These are phyloP conservation scores for Carcina quercana DNA, from an alignment of 2,888 invertebrate species.

Conservation along the genomic window DNA sequence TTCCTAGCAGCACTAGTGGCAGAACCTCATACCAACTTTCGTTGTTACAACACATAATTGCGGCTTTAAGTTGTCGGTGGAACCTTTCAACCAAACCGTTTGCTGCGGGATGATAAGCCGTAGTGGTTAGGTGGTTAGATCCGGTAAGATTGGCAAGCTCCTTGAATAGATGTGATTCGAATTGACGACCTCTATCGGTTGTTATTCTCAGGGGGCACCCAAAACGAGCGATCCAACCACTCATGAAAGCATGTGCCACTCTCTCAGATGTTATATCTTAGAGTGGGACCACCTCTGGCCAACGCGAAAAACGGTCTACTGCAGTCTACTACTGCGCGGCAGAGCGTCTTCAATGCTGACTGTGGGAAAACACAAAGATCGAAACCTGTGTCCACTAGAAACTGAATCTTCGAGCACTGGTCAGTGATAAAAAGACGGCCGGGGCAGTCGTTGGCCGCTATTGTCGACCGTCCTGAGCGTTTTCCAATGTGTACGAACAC, in stretches of 20 bases:
- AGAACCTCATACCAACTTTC: too few relatives aligned
- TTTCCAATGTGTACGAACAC: too few relatives aligned
- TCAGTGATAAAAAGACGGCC: too few relatives aligned
- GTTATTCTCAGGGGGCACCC: slow-evolving; percentile 13
- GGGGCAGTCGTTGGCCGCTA: too few relatives aligned
- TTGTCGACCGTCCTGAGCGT: too few relatives aligned
- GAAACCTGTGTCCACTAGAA: too few relatives aligned
- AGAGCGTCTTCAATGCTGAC: too few relatives aligned
- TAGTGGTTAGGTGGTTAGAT: slow-evolving; percentile 8
- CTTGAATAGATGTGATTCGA: slow-evolving; percentile 16
- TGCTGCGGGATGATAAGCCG: slow-evolving; percentile 10
- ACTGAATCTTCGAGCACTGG: too few relatives aligned
- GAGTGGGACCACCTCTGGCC: slow-evolving; percentile 21
- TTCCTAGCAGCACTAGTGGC: slow-evolving; percentile 16
- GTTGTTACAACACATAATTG: slow-evolving; percentile 15
- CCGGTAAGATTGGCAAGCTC: slow-evolving; percentile 5
- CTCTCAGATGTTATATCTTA: slow-evolving; percentile 15
- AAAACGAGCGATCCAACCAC: slow-evolving; percentile 19
- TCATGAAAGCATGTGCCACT: slow-evolving; percentile 12
- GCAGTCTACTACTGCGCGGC: too few relatives aligned
- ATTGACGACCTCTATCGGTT: slow-evolving; percentile 19
- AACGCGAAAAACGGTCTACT: slow-evolving; percentile 23
- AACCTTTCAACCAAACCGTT: slow-evolving; percentile 16
- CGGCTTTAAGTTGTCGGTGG: slow-evolving; percentile 19
- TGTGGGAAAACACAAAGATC: too few relatives aligned